Evolutionary conservation across 2,113 vertebrate species (phyloP).

Genomic region (Cnemophilus loriae): DNA sequence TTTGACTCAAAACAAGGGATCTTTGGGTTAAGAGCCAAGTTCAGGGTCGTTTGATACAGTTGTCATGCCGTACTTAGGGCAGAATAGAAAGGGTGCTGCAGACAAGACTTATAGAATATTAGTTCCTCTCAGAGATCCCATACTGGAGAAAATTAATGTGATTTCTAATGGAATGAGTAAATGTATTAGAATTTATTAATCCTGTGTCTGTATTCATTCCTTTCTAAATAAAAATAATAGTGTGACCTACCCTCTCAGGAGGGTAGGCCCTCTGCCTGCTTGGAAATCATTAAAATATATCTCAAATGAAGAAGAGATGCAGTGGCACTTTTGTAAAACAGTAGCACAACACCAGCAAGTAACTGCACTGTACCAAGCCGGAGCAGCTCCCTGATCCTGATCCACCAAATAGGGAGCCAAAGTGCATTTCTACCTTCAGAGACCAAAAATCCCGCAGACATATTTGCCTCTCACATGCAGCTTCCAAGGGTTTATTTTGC

Average conservation of each 20-base stretch:
- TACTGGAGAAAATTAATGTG: not conserved
- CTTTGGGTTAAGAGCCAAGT: not conserved
- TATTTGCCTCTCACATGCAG: not conserved
- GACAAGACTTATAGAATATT: not conserved
- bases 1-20: not conserved
- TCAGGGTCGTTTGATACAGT: not conserved
- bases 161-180: not conserved
- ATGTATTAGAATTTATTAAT: not conserved
- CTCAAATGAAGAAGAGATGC: not conserved
- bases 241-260: not conserved
- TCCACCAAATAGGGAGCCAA: not conserved
- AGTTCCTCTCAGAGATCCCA: not conserved
- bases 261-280: not conserved
- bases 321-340: not conserved
- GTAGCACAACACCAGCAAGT: not conserved
- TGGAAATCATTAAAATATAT: not conserved
- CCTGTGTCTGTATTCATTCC: not conserved
- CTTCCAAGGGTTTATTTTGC: not conserved
- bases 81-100: not conserved
- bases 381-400: not conserved
- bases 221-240: not conserved
- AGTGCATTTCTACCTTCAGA: not conserved
- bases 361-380: not conserved
- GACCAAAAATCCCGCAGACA: not conserved
- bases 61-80: not conserved